Percentiles rank a stretch among this genome's conserved stretches.
These are phyloP conservation scores for Urocitellus parryii DNA, from an alignment of 2,113 vertebrate genomes.

Conservation along the genomic window DNA sequence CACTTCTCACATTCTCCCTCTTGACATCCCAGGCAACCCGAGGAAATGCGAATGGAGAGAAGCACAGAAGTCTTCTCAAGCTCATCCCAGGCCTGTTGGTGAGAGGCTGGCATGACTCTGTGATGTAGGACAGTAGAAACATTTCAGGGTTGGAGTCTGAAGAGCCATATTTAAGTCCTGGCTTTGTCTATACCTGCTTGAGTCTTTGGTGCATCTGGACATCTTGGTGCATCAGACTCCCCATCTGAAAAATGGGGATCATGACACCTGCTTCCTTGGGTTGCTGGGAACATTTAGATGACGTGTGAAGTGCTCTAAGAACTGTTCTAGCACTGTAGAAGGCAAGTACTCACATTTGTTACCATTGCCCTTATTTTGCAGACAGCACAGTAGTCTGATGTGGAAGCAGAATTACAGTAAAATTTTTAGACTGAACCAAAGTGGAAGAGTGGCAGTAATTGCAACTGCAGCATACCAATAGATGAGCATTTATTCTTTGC, in stretches of 20 bases:
- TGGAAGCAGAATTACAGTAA: neutral
- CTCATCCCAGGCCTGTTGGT: accelerated
- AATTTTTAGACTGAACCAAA: neutral
- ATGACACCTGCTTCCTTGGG: neutral
- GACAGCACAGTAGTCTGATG: neutral
- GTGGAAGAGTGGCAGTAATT: neutral
- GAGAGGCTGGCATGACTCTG: neutral
- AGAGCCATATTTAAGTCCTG: neutral
- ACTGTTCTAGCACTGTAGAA: accelerated
- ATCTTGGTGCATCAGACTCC: neutral
- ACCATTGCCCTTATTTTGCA: neutral
- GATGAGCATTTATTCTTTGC: neutral
- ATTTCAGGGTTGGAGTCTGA: too few species aligned
- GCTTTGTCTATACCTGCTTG: neutral
- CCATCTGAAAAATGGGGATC: neutral
- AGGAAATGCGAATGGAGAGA: neutral
- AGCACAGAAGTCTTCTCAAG: neutral
- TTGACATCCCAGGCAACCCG: too few species aligned
- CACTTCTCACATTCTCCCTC: neutral
- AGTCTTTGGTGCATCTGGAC: neutral
- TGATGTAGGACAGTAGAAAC: neutral
- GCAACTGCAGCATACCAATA: neutral
- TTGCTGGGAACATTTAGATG: neutral
- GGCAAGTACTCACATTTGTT: neutral
- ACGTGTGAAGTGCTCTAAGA: neutral